Evolutionary conservation across 2,113 vertebrate genomes (phyloP), one percentile per base, ranked within the genome.

Genomic region (Lampris incognitus): DNA sequence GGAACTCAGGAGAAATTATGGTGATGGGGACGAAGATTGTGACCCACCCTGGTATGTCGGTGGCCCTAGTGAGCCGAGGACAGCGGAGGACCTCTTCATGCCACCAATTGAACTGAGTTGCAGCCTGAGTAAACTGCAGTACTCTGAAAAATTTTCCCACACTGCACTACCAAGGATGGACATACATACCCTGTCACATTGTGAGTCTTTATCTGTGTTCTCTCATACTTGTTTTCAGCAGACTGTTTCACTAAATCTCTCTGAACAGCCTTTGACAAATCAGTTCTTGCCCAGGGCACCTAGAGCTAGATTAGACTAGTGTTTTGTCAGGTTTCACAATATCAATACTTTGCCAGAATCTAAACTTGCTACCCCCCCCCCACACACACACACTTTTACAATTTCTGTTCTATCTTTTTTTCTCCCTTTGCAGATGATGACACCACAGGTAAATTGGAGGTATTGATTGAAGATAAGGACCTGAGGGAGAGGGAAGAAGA

Each of bases 51-150:
- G 79, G 75, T 85, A 74, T 46, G 66, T 70, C 0, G 87, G 36
- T 86, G 78, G 83, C 36, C 11, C 56, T 3, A 66, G 71, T 39
- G 51, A 57, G 36, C 0, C 63, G 50, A n/a, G 0, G 63, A 24
- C 4, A n/a, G 54, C 1, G 6, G 40, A 0, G 58, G 42, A 39
- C 40, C 50, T 9, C 9, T 71, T 66, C 5, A 41, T 49, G 10
- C 42, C n/a, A 0, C 36, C 81, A 11, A 82, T 80, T n/a, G 90
- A 89, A 6, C 62, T 82, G 64, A 82, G 51, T 62, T 85, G 42
- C 1, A 65, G 74, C 39, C 42, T 91, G 5, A 58, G 78, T 49
- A 72, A 89, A 4, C 72, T 55, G 52, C 69, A 52, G 67, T 88
- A 76, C 6, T 88, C 82, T 0, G 80, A 88, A 51, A 72, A 70